These are phyloP conservation scores for Crossocerus cetratus DNA, from an alignment of 2,888 invertebrate species.

Conservation along the genomic window DNA sequence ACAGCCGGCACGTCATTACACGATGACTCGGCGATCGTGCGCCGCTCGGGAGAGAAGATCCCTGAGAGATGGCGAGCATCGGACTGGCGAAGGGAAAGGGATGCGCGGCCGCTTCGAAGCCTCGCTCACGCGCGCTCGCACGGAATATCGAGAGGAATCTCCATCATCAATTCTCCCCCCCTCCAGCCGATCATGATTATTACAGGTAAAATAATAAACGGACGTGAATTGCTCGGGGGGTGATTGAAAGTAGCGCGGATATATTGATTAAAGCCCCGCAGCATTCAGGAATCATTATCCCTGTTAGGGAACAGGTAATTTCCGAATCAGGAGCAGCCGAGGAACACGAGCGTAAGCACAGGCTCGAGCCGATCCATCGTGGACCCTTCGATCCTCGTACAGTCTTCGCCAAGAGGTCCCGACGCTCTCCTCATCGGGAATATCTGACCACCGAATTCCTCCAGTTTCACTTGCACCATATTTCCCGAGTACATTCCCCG, in stretches of 20 bases:
- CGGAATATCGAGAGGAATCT: slow-evolving; percentile 26
- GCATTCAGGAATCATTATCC: slow-evolving; percentile 58
- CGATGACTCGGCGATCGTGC: slow-evolving; percentile 73
- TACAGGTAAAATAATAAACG: neutral
- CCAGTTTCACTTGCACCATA: too few relatives aligned
- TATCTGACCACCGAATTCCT: too few relatives aligned
- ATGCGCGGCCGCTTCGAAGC: neutral
- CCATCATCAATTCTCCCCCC: slow-evolving; percentile 17
- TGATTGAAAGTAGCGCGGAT: neutral
- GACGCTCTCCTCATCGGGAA: too few relatives aligned
- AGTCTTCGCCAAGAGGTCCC: slow-evolving; percentile 9
- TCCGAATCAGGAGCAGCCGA: slow-evolving; percentile 70
- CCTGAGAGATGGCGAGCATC: slow-evolving; percentile 12
- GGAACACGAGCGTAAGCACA: slow-evolving; percentile 45
- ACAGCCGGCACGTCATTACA: slow-evolving; percentile 76
- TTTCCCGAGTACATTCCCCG: neutral
- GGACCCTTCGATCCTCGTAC: neutral
- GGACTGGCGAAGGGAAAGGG: slow-evolving; percentile 14
- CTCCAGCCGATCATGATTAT: neutral
- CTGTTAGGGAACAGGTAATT: slow-evolving; percentile 69
- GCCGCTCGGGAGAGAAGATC: neutral
- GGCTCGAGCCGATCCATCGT: slow-evolving; percentile 23
- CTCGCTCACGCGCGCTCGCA: slow-evolving; percentile 20
- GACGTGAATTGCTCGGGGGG: neutral
- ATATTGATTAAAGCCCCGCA: slow-evolving; percentile 19